phyloP scores from a whole-genome alignment of 2,888 invertebrate species.

The Melangyna quadrimaculata region DNA sequence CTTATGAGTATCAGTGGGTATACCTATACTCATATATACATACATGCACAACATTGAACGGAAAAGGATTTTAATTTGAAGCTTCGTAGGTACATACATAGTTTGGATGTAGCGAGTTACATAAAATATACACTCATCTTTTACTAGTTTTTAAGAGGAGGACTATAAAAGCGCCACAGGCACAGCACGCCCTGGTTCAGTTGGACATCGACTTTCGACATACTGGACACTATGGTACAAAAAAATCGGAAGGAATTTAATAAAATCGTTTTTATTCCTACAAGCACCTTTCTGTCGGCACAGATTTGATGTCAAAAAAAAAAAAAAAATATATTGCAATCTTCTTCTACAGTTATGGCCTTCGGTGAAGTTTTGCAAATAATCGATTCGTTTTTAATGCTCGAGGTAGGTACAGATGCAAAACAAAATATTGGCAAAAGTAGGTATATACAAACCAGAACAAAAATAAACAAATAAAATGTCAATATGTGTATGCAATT shows the following conservation, averaged over 20 bases:
- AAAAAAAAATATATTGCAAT: too few relatives aligned
- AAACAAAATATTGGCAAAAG: background rate
- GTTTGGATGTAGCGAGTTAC: background rate
- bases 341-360: background rate
- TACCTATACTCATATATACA: background rate
- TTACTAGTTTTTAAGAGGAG: background rate
- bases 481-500: background rate
- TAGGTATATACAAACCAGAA: background rate
- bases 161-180: background rate
- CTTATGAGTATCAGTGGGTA: background rate
- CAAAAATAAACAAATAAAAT: background rate
- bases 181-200: background rate
- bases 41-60: background rate
- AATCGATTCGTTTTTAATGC: background rate
- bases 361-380: background rate
- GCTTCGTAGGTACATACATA: too few relatives aligned
- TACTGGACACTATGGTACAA: too few relatives aligned
- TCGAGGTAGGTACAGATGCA: background rate
- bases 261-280: background rate
- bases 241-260: slow-evolving; percentile 14
- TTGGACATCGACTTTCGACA: background rate
- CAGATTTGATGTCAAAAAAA: background rate
- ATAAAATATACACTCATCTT: background rate
- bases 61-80: slow-evolving; percentile 42
- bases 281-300: slow-evolving; percentile 19